Evolutionary conservation across 2,888 invertebrate genomes (phyloP), one percentile per base, ranked within the genome.

Genomic region (Heliconius ethilla): DNA sequence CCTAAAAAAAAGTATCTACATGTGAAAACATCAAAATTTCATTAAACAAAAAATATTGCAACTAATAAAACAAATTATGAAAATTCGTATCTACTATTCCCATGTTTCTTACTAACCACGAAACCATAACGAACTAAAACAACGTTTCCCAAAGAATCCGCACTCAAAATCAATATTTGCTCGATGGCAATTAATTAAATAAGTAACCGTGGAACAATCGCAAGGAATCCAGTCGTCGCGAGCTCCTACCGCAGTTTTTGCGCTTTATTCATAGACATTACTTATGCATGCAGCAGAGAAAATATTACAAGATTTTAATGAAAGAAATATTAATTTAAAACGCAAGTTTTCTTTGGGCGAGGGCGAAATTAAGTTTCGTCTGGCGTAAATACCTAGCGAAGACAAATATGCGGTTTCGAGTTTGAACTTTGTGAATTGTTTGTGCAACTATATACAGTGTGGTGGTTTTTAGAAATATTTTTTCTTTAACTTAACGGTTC

Each of bases 291-390:
- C 95, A 95, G 94, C 94, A 92, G 91, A 88, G 92, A 92, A 94
- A 94, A 94, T 94, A 95, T 95, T 95, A 94, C 94, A 94, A 94
- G 93, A 91, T 94, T 94, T 94, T 95, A 95, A 95, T 95, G 95
- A 94, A 95, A 94, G 95, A 95, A 94, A 94, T 94, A 94, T 94
- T 94, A 94, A 94, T 94, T 94, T 94, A 89, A 59, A 88, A 89
- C 91, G 92, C 90, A 92, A 94, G 94, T 94, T 94, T 92, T 92
- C 93, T 92, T 92, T 90, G 92, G 87, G 83, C 87, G 89, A 84
- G 85, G 87, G 89, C 88, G 87, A 88, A 91, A 92, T 92, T 90
- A 91, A 92, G 91, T 92, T 92, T 84, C 86, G 84, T 82, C 83
- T 83, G 82, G 82, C 82, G 81, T 83, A 84, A 85, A 82, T 82